A percentile compares a stretch with the other conserved stretches of the same genome.
Evolutionary conservation across 1,140 invertebrate genomes (phyloP).

Genomic region (Apocrypta bakeri): DNA sequence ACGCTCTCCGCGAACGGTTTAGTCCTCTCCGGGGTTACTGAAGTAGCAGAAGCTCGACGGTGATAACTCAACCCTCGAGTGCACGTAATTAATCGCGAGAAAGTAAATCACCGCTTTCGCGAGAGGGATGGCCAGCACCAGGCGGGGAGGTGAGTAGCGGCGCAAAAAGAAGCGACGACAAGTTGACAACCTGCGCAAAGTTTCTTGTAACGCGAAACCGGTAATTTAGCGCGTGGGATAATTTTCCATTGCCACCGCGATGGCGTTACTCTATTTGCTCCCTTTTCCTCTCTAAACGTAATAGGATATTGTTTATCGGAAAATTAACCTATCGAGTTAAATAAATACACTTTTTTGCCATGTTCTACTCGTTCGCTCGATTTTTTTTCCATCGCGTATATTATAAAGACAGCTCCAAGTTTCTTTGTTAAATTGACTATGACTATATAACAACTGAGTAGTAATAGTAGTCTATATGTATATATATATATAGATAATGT

Average conservation of each 20-base stretch:
- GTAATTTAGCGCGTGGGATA: conserved; percentile 61
- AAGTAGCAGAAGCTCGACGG: conserved; percentile 13
- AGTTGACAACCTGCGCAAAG: conserved; percentile 50
- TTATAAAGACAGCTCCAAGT: too few relatives aligned
- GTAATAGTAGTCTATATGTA: background rate
- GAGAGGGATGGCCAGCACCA: conserved; percentile 10
- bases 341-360: too few relatives aligned
- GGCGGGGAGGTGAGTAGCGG: background rate
- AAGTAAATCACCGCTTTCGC: conserved; percentile 59
- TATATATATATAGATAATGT: too few relatives aligned
- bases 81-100: conserved; percentile 59
- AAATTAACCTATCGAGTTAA: background rate
- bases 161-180: conserved; percentile 55
- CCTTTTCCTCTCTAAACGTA: conserved; percentile 2
- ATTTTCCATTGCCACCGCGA: conserved; percentile 49
- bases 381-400: too few relatives aligned
- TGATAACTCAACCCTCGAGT: conserved; percentile 47
- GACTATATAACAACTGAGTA: background rate
- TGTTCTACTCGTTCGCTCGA: too few relatives aligned
- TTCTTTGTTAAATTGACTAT: background rate
- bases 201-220: conserved; percentile 58
- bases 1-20: background rate
- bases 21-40: conserved; percentile 21
- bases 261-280: conserved; percentile 7
- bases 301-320: conserved; percentile 45